Evolutionary conservation across 2,888 invertebrate species (phyloP), one percentile per base, ranked within the genome.

Genomic region (Harpalus rubripes): DNA sequence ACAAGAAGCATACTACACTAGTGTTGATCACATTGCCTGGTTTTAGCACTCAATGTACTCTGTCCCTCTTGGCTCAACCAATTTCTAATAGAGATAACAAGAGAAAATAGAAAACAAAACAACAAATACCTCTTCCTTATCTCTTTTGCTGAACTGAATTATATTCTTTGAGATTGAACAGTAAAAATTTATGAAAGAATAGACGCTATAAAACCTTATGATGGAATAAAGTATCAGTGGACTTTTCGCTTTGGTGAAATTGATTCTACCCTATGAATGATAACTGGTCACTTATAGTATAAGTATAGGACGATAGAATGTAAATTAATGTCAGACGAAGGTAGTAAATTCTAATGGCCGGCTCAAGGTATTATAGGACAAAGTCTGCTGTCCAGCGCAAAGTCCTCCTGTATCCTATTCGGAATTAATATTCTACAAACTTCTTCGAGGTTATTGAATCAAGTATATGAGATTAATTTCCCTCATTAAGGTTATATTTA

Each of bases 161-260:
- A 10, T 52, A 52, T 0, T 7, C 44, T 44, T 52, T 12, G 44
- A 52, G 12, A 52, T 52, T 52, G 44, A 52, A 52, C 44, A 52
- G 44, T 52, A 52, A 52, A 52, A 52, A 52, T 52, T 52, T 52
- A 52, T 52, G 44, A 52, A 52, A 52, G 44, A 52, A 10, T 52
- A 12, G 10, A 12, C 44, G 44, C 44, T 52, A 52, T 52, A 7
- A 52, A 52, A 52, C 10, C 44, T 52, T 52, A 52, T 52, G 44
- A 52, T 52, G 4, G 44, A 52, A 52, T 52, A 52, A 52, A 52
- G 44, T 52, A 52, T 52, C 44, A 52, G 44, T 4, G 44, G 32
- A 32, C 32, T 32, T 32, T 10, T 52, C 7, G 12, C 44, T 52
- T 52, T 52, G 44, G 12, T 6, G 44, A 52, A 52, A 52, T 52